Evolutionary conservation across 2,888 invertebrate species (phyloP).

Genomic region (Euplagia quadripunctaria): DNA sequence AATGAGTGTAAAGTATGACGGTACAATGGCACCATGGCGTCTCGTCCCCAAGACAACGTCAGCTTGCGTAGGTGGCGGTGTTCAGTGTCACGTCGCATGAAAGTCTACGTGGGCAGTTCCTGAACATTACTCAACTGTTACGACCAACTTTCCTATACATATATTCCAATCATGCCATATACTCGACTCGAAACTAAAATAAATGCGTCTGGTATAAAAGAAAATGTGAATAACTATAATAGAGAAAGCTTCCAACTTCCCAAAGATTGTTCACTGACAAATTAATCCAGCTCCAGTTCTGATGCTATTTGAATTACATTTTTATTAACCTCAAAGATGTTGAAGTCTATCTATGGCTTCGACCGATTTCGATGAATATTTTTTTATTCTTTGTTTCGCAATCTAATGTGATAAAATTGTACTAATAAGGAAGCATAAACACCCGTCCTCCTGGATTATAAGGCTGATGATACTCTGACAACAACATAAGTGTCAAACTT

Average conservation of each 20-base stretch:
- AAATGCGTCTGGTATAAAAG: slow-evolving; percentile 27
- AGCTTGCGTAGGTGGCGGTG: slow-evolving; percentile 30
- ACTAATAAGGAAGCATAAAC: background rate
- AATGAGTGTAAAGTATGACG: background rate
- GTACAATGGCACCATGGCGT: background rate
- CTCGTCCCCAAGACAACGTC: background rate
- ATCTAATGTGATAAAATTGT: background rate
- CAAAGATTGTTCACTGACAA: slow-evolving; percentile 35
- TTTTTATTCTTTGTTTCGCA: too few species aligned
- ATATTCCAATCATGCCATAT: background rate
- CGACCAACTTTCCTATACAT: background rate
- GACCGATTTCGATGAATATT: background rate
- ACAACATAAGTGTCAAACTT: background rate
- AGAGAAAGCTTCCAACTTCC: slow-evolving; percentile 32
- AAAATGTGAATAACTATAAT: slow-evolving; percentile 25
- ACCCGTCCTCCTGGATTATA: background rate
- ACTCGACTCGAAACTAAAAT: slow-evolving; percentile 24
- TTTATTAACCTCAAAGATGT: background rate
- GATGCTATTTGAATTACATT: too few species aligned
- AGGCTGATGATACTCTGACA: background rate
- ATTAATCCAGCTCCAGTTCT: slow-evolving; percentile 32
- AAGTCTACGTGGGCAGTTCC: slow-evolving; percentile 15
- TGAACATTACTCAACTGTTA: slow-evolving; percentile 1
- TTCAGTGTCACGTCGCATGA: slow-evolving; percentile 14
- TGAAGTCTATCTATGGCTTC: background rate